Evolutionary conservation across 2,888 invertebrate species (phyloP).

Genomic region (Erebia palarica): DNA sequence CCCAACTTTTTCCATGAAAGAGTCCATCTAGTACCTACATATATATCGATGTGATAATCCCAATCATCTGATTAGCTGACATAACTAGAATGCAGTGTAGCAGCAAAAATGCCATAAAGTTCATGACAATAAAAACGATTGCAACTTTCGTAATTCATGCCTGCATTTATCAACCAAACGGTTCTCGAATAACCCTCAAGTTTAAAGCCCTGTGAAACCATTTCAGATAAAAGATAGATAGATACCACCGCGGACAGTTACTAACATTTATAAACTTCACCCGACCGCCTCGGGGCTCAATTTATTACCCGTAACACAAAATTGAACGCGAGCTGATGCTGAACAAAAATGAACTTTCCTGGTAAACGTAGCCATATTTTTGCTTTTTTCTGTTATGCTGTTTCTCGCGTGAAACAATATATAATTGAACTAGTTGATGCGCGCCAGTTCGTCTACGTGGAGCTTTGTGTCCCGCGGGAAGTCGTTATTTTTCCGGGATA

Average conservation of each 20-base stretch:
- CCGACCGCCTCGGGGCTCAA: slow-evolving; percentile 29
- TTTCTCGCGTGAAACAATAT: slow-evolving; percentile 1
- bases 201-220: slow-evolving; percentile 6
- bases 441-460: too few relatives aligned
- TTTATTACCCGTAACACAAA: slow-evolving; percentile 29
- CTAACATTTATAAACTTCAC: slow-evolving; percentile 26
- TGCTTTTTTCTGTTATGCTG: slow-evolving; percentile 1
- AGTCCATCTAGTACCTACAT: too few relatives aligned
- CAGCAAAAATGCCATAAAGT: too few relatives aligned
- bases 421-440: background rate
- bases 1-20: too few relatives aligned
- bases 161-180: background rate
- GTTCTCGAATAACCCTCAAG: background rate
- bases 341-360: slow-evolving; percentile 21
- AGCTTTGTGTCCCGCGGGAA: background rate
- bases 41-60: too few relatives aligned
- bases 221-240: slow-evolving; percentile 24
- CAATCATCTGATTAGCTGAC: too few relatives aligned
- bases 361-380: slow-evolving; percentile 19
- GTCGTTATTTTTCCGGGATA: too few relatives aligned
- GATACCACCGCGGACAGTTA: slow-evolving; percentile 16
- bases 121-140: too few relatives aligned
- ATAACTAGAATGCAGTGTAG: too few relatives aligned
- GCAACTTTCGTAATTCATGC: background rate
- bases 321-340: slow-evolving; percentile 29